Evolutionary conservation across 1,140 invertebrate species (phyloP).

Genomic region (Zaprionus davidi): DNA sequence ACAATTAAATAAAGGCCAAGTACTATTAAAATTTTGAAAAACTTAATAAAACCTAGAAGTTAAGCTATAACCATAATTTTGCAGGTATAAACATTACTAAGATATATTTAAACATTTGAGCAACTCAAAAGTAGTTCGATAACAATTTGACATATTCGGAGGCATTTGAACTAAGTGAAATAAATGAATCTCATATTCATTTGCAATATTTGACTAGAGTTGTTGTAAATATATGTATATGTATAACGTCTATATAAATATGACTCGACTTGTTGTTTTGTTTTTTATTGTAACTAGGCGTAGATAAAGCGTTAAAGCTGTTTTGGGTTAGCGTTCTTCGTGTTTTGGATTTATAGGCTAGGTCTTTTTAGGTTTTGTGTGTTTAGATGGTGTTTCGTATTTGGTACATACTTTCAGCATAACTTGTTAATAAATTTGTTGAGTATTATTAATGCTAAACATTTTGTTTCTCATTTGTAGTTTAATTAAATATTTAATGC

Average conservation of each 20-base stretch:
- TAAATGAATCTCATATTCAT: background rate
- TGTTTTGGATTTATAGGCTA: constrained; percentile 46
- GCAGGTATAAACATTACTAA: background rate
- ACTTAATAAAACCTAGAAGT: background rate
- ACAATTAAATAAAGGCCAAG: background rate
- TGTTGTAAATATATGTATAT: constrained; percentile 64
- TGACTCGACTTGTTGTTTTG: constrained; percentile 42
- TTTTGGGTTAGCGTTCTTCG: constrained; percentile 59
- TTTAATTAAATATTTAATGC: constrained; percentile 54
- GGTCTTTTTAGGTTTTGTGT: constrained; percentile 54
- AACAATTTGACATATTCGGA: constrained; percentile 66
- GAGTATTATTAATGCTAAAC: constrained; percentile 53
- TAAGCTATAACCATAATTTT: background rate
- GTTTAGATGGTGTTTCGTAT: constrained; percentile 51
- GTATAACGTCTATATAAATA: constrained; percentile 38
- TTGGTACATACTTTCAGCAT: constrained; percentile 76
- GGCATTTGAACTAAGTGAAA: constrained; percentile 56
- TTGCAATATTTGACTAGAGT: constrained; percentile 58
- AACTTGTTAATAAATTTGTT: constrained; percentile 62
- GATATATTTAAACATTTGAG: constrained; percentile 23
- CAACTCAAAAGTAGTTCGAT: constrained; percentile 53
- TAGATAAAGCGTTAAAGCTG: constrained; percentile 73
- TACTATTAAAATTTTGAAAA: background rate
- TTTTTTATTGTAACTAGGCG: constrained; percentile 57
- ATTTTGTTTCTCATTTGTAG: constrained; percentile 23